phyloP scores from a whole-genome alignment of 2,888 invertebrate genomes.

The Metacarcinus magister region DNA sequence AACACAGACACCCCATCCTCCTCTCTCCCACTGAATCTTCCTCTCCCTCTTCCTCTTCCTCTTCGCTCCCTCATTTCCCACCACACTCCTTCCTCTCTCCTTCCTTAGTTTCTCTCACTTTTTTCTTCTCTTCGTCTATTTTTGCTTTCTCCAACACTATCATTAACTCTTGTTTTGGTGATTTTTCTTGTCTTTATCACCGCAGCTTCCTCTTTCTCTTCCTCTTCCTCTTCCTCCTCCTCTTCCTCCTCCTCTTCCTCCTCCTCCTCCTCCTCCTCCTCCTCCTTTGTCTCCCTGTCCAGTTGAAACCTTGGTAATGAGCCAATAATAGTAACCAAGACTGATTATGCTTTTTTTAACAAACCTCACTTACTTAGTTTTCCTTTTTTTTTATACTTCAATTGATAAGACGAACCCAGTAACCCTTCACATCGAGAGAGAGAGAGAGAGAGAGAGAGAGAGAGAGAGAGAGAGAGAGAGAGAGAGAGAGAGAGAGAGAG shows the following conservation, averaged over 20 bases:
- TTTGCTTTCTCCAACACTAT: not conserved
- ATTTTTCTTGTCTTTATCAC: not conserved
- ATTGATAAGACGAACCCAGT: too few species aligned
- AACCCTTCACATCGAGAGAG: not conserved
- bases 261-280: too few species aligned
- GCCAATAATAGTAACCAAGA: not conserved
- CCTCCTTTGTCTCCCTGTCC: too few species aligned
- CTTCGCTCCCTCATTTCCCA: not conserved
- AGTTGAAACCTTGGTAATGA: too few species aligned
- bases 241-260: too few species aligned
- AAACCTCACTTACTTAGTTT: not conserved
- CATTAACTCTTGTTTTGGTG: too few species aligned
- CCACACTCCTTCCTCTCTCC: not conserved
- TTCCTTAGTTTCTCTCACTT: not conserved
- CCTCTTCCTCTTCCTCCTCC: not conserved
- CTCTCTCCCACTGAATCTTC: not conserved
- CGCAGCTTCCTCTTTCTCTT: not conserved
- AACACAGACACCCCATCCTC: not conserved
- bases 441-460: not conserved
- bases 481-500: constrained; percentile 41
- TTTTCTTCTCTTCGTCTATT: not conserved
- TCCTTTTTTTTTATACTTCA: not conserved
- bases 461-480: constrained; percentile 29
- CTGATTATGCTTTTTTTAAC: not conserved
- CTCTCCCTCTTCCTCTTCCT: not conserved